Base-by-base conservation (phyloP, 2,797 vertebrate species). In the Tragopan temminckii region DNA sequence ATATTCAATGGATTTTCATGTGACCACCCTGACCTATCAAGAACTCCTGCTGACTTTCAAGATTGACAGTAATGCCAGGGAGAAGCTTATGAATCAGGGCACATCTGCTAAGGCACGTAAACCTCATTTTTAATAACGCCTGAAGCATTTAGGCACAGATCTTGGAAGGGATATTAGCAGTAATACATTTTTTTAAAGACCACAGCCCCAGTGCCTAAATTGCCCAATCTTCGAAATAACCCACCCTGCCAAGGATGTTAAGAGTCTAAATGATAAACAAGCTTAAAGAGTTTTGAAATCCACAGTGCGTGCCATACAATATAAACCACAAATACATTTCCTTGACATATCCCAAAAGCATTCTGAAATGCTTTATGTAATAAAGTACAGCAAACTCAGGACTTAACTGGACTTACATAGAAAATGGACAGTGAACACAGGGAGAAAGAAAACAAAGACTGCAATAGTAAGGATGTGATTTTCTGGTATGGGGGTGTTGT, bases 21-120 rank as follows among this genome's bases (percentile, higher is more conserved):
- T 83, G 92, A 85, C 43, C 83, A 89, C 35, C 35, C 43, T 92
- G 85, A 91, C 92, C 80, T 57, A 70, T 72, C 80, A 71, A 95
- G 80, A 93, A 66, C 55, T 92, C 91, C 89, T 13, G 3, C 42
- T 80, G 79, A 76, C 46, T 88, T 84, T 91, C 74, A 80, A 80
- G 90, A 95, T 58, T 94, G 91, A 86, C 84, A 94, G 55, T 72
- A 94, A 88, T 67, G 67, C 64, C 55, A 83, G 52, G 8, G 16
- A 83, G 63, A 88, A 94, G 74, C 71, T 83, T 78, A 90, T 29
- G 55, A 90, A 87, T 63, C 59, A 80, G 55, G 72, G 43, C 18
- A 93, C 88, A 88, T 79, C 82, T 91, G 70, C 79, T 66, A 94
- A 93, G 68, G 70, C 79, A 93, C 3, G 0, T 76, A 94, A 80